phyloP scores from a whole-genome alignment of 2,797 vertebrate genomes.

The Enteromius afrohamiltoni region DNA sequence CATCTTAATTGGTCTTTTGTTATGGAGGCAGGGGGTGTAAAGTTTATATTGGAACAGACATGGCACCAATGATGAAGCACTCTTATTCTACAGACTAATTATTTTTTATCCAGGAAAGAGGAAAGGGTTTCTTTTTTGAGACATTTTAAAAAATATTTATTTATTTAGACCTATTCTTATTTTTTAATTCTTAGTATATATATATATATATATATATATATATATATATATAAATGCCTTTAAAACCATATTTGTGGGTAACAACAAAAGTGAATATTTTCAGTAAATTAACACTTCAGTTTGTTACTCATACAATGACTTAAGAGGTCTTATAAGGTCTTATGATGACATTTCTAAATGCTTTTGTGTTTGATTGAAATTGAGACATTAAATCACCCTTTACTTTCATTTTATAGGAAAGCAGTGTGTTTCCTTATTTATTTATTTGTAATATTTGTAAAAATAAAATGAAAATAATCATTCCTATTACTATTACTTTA shows the following conservation, averaged over 20 bases:
- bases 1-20: slow-evolving; percentile 62
- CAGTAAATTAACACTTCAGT: no score
- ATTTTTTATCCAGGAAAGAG: slow-evolving; percentile 8
- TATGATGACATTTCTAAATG: not conserved
- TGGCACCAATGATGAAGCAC: not conserved
- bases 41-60: slow-evolving; percentile 18
- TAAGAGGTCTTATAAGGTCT: not conserved
- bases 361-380: not conserved
- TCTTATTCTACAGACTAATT: not conserved
- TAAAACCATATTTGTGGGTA: no score
- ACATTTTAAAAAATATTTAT: not conserved
- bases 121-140: not conserved
- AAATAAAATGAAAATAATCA: not conserved
- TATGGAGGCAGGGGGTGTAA: slow-evolving; percentile 34
- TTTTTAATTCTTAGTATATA: not conserved
- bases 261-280: no score
- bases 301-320: not conserved
- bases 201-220: no score
- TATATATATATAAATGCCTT: no score
- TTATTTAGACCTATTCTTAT: no score
- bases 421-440: no score
- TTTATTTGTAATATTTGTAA: not conserved
- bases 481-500: not conserved
- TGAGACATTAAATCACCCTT: not conserved
- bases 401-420: not conserved